phyloP scores from a whole-genome alignment of 1,140 invertebrate species.

The Theocolax elegans region DNA sequence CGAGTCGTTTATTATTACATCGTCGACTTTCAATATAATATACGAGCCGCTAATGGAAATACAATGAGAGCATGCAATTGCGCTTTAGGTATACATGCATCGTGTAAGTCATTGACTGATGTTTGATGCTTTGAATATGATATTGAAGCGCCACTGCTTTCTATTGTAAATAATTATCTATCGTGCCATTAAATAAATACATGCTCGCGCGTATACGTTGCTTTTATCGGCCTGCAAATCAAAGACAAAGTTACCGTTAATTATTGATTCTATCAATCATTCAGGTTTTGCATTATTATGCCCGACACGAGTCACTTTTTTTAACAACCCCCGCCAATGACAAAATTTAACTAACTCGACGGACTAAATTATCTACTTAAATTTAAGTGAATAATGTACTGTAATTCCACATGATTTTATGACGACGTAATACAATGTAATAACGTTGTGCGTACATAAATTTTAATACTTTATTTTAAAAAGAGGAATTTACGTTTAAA shows the following conservation, averaged over 20 bases:
- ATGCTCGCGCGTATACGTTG: too few species aligned
- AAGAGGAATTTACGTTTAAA: too few species aligned
- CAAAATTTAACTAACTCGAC: background rate
- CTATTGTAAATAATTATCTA: too few species aligned
- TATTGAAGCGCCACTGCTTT: too few species aligned
- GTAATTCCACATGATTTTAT: too few species aligned
- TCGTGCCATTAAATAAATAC: too few species aligned
- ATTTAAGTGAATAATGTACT: background rate
- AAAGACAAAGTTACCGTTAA: background rate
- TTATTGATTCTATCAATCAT: background rate
- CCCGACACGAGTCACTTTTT: too few species aligned
- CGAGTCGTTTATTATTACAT: background rate
- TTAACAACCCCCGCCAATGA: too few species aligned
- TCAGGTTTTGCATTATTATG: background rate
- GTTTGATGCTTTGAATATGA: too few species aligned
- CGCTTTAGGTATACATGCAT: background rate
- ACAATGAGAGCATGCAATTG: background rate
- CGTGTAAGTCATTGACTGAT: background rate
- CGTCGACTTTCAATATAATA: background rate
- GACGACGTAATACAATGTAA: background rate
- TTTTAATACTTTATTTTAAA: too few species aligned
- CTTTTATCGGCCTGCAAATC: too few species aligned
- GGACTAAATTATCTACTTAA: background rate
- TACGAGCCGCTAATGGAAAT: background rate
- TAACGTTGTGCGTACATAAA: background rate